Base-by-base conservation (phyloP, 2,888 invertebrate species). In the Chalcis sispes region DNA sequence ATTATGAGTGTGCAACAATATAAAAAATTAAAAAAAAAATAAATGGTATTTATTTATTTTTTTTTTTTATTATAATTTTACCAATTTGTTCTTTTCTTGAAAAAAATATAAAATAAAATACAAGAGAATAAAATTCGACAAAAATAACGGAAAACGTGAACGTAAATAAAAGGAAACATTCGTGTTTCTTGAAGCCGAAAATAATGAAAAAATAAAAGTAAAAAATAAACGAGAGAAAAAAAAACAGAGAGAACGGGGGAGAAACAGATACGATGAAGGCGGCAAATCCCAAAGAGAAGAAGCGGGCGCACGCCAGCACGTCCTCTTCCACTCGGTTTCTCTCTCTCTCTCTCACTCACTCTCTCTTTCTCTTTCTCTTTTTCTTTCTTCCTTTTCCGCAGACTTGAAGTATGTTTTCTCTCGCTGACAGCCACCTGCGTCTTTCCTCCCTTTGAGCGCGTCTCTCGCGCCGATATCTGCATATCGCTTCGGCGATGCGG, bases 351-450 rank as follows among this genome's bases (percentile, higher is more conserved):
- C n/a, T n/a, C n/a, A n/a, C n/a, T n/a, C n/a, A n/a, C n/a, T n/a
- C n/a, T n/a, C n/a, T n/a, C n/a, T n/a, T n/a, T n/a, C n/a, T n/a
- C n/a, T n/a, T n/a, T n/a, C n/a, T 40, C 65, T 52, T 36, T 52
- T 27, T 36, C 52, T 18, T 36, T 64, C 48, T 48, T 29, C 23
- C 52, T 25, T 82, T 81, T 81, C 77, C 79, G 72, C 79, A 67
- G 75, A 82, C 79, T 81, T 85, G 13, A 84, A 83, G 86, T 85
- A 86, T 85, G 85, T 83, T 86, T 83, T 82, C 83, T 82, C 79
- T 79, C 81, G 83, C 81, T 85, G 87, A 88, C 88, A 88, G 84
- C 84, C 88, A 88, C 85, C 87, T 88, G 88, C 87, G 82, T 79
- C 67, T 70, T 27, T 62, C 62, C 32, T 62, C 25, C 7, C 27